phyloP scores from a whole-genome alignment of 30 jellyfish, hydroid and myxozoan genomes.

The Aurelia coerulea region DNA sequence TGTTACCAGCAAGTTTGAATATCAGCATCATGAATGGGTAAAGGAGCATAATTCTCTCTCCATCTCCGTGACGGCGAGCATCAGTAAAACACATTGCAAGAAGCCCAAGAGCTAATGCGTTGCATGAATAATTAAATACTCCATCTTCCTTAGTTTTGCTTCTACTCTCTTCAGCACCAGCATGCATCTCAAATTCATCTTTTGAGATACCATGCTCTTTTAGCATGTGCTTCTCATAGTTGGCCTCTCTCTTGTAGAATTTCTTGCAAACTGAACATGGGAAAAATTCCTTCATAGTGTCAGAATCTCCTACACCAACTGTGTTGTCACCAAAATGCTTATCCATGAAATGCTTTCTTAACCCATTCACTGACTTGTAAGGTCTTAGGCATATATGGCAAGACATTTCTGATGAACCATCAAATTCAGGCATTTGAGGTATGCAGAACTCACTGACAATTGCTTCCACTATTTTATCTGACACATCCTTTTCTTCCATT shows the following conservation, averaged over 20 bases:
- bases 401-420: constrained; percentile 24
- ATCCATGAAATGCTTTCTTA: constrained; percentile 23
- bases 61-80: constrained; percentile 46
- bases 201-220: constrained; percentile 26
- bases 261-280: constrained; percentile 27
- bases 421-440: constrained; percentile 30
- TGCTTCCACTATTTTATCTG: constrained; percentile 34
- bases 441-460: constrained; percentile 8
- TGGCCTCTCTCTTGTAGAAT: constrained; percentile 40
- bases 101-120: constrained; percentile 44
- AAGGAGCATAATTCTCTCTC: too few species aligned
- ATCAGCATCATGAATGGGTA: too few species aligned
- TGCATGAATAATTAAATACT: constrained; percentile 35
- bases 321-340: constrained; percentile 27
- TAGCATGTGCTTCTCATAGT: constrained; percentile 31
- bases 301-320: constrained; percentile 22
- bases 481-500: constrained; percentile 23
- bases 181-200: too few species aligned
- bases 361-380: constrained; percentile 10
- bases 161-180: too few species aligned
- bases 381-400: constrained; percentile 17
- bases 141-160: constrained; percentile 27
- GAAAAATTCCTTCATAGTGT: constrained; percentile 34
- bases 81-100: constrained; percentile 28
- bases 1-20: too few species aligned